Conservation (phyloP, 2,797 vertebrate species). For the Thripadectes ignobilis region DNA sequence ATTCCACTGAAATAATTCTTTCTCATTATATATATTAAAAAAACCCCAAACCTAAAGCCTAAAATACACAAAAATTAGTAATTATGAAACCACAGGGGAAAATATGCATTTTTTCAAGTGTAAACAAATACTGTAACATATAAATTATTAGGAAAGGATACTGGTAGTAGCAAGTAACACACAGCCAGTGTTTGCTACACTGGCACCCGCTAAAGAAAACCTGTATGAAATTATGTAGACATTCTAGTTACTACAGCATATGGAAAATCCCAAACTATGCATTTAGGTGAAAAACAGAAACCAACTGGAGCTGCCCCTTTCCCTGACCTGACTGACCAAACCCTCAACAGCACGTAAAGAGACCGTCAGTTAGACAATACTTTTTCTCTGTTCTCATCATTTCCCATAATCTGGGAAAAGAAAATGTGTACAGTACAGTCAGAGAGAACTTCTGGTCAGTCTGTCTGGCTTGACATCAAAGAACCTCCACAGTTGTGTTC, state of each 20-base stretch:
- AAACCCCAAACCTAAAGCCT: neutral
- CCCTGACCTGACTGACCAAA: neutral
- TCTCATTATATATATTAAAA: too few species aligned
- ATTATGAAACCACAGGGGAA: neutral
- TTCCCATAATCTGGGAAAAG: neutral
- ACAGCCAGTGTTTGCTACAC: neutral
- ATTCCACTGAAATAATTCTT: neutral
- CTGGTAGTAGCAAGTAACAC: neutral
- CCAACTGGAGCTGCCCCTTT: fast-evolving
- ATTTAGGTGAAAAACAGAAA: neutral
- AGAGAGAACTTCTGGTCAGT: neutral
- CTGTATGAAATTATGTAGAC: neutral
- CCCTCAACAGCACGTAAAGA: neutral
- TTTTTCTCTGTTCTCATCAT: neutral
- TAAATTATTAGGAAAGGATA: neutral
- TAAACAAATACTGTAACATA: neutral
- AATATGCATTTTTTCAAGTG: neutral
- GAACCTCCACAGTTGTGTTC: neutral
- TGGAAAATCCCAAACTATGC: neutral
- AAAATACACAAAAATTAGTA: neutral
- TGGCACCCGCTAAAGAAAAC: neutral
- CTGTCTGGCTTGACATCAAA: neutral
- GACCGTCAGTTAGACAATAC: fast-evolving
- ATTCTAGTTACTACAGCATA: neutral
- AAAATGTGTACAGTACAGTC: neutral